Evolutionary conservation across 1,140 invertebrate species (phyloP).

Genomic region (Drosophila pallidifrons): DNA sequence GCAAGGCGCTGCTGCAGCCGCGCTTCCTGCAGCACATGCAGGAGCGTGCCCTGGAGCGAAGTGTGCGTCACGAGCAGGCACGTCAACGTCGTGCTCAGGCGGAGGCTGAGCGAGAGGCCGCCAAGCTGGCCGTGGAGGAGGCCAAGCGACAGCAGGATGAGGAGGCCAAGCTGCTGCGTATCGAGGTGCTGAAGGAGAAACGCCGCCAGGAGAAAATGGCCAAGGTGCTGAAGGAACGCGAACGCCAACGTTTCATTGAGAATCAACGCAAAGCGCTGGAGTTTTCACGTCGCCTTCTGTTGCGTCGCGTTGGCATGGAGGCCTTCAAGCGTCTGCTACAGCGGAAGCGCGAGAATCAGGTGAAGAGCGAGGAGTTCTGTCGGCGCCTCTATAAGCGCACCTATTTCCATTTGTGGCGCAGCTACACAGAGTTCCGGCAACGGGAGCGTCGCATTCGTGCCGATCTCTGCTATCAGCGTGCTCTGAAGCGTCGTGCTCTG

Average conservation of each 20-base stretch:
- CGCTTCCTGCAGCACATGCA: slow-evolving; percentile 89
- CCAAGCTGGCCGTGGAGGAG: slow-evolving; percentile 86
- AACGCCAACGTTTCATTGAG: slow-evolving; percentile 86
- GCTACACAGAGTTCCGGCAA: slow-evolving; percentile 85
- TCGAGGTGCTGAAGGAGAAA: slow-evolving; percentile 87
- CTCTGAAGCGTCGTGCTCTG: slow-evolving; percentile 82
- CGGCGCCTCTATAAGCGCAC: slow-evolving; percentile 85
- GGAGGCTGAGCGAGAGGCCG: slow-evolving; percentile 87
- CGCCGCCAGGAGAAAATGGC: slow-evolving; percentile 87
- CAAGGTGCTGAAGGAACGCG: slow-evolving; percentile 86
- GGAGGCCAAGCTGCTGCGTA: slow-evolving; percentile 87
- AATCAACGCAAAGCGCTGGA: slow-evolving; percentile 86
- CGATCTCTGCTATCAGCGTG: slow-evolving; percentile 85
- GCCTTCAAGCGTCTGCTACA: slow-evolving; percentile 85
- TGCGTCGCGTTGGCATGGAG: slow-evolving; percentile 85
- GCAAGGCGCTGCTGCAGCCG: slow-evolving; percentile 87
- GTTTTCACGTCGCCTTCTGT: slow-evolving; percentile 86
- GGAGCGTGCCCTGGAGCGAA: slow-evolving; percentile 87
- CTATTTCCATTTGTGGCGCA: slow-evolving; percentile 86
- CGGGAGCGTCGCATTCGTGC: slow-evolving; percentile 85
- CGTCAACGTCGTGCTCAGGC: slow-evolving; percentile 87
- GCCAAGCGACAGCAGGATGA: slow-evolving; percentile 86
- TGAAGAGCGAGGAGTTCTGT: slow-evolving; percentile 85
- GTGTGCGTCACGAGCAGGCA: slow-evolving; percentile 87
- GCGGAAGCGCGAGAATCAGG: slow-evolving; percentile 85